Conservation (phyloP, 2,888 invertebrate species). For the Drosophila robusta region DNA sequence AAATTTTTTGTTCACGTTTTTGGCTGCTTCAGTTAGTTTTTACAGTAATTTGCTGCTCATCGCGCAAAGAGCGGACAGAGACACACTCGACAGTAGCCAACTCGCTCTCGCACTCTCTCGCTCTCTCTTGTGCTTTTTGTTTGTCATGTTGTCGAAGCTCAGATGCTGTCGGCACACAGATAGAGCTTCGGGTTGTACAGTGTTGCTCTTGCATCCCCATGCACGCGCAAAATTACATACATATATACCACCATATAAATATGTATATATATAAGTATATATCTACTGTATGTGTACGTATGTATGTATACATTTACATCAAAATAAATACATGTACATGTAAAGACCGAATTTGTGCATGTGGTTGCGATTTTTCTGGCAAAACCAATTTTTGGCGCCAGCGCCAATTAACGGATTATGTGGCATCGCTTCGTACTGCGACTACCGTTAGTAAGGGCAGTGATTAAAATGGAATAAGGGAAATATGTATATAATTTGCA, state of each 20-base stretch:
- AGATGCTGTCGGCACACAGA: conserved; percentile 58
- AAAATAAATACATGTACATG: conserved; percentile 34
- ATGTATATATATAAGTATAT: conserved; percentile 1
- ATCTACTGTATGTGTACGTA: conserved; percentile 13
- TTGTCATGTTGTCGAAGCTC: conserved; percentile 78
- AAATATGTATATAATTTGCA: conserved; percentile 1
- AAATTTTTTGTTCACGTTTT: conserved; percentile 67
- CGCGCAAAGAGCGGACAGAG: conserved; percentile 61
- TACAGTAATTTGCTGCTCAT: conserved; percentile 72
- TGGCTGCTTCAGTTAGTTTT: conserved; percentile 72
- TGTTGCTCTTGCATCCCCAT: conserved; percentile 72
- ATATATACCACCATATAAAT: conserved; percentile 22
- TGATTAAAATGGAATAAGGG: conserved; percentile 13
- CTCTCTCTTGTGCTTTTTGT: conserved; percentile 72
- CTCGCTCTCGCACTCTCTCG: conserved; percentile 43
- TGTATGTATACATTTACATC: conserved; percentile 20
- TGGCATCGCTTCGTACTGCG: conserved; percentile 17
- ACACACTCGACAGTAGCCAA: conserved; percentile 37
- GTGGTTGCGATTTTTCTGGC: conserved; percentile 38
- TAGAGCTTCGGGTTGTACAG: conserved; percentile 75
- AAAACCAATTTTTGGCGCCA: conserved; percentile 72
- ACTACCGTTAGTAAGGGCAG: conserved; percentile 53
- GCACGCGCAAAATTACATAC: conserved; percentile 39
- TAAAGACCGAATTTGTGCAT: conserved; percentile 9
- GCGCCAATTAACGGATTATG: conserved; percentile 61